These are phyloP conservation scores for Toxotes lorentzi DNA, from an alignment of 2,797 vertebrate genomes.

Conservation along the genomic window DNA sequence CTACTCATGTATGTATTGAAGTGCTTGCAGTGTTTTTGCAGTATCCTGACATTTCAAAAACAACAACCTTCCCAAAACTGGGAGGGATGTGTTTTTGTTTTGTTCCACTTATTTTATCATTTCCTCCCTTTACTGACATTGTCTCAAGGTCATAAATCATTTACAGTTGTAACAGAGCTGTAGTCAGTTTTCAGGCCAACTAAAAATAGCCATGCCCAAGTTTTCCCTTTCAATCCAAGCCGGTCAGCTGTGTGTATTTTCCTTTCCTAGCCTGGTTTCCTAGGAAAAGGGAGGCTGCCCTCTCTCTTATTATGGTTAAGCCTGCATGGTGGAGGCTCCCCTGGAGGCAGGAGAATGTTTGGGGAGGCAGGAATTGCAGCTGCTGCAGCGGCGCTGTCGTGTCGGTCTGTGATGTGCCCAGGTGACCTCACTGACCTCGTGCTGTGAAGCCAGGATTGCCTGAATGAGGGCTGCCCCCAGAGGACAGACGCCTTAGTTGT, in stretches of 20 bases:
- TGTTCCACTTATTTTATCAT: background rate
- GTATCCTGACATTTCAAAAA: background rate
- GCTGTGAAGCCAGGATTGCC: conserved; percentile 57
- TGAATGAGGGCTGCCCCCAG: conserved; percentile 51
- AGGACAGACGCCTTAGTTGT: conserved; percentile 20
- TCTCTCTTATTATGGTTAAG: conserved; percentile 57
- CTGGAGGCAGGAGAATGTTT: conserved; percentile 30
- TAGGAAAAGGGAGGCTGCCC: conserved; percentile 54
- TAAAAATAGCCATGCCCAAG: conserved; percentile 45
- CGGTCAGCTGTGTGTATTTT: conserved; percentile 38
- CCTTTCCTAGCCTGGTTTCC: conserved; percentile 51
- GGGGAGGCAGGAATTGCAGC: conserved; percentile 40
- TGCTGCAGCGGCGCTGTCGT: conserved; percentile 46
- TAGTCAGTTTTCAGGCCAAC: conserved; percentile 33
- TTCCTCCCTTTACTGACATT: conserved; percentile 15
- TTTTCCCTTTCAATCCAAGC: conserved; percentile 12
- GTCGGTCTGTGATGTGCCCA: conserved; percentile 73
- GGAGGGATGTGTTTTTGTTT: background rate
- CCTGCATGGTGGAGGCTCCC: conserved; percentile 28
- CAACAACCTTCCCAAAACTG: background rate
- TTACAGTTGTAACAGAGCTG: conserved; percentile 18
- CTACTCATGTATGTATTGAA: background rate
- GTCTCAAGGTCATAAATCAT: conserved; percentile 19
- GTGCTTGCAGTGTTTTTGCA: background rate
- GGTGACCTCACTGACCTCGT: conserved; percentile 69